phyloP scores from a whole-genome alignment of 2,113 vertebrate species.

The Capreolus pygargus region DNA sequence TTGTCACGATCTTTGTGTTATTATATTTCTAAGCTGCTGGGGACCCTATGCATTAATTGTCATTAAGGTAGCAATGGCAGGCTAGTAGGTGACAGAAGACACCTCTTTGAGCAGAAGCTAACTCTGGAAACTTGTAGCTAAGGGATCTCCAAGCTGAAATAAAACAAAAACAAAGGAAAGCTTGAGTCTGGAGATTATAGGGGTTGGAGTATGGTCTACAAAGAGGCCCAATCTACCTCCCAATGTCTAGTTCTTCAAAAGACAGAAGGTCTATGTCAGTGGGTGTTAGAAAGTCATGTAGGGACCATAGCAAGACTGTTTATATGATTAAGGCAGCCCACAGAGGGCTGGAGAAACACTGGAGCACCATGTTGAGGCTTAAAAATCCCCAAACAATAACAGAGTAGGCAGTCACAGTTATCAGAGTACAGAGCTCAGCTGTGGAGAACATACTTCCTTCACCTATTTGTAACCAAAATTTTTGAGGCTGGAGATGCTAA shows the following conservation, averaged over 20 bases:
- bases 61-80: neutral
- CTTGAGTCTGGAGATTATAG: neutral
- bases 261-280: neutral
- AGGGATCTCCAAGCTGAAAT: neutral
- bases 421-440: neutral
- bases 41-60: neutral
- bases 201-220: neutral
- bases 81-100: neutral
- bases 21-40: neutral
- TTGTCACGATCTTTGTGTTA: neutral
- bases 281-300: neutral
- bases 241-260: neutral
- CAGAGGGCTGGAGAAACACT: neutral
- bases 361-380: neutral
- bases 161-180: neutral
- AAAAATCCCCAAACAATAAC: neutral
- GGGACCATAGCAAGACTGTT: neutral
- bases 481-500: neutral
- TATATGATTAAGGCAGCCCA: neutral
- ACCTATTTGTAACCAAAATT: neutral
- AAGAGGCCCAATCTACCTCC: neutral
- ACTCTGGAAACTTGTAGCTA: neutral
- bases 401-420: neutral
- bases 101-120: neutral
- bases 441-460: neutral